Evolutionary conservation across 2,797 vertebrate genomes (phyloP).

Genomic region (Gouania willdenowi): DNA sequence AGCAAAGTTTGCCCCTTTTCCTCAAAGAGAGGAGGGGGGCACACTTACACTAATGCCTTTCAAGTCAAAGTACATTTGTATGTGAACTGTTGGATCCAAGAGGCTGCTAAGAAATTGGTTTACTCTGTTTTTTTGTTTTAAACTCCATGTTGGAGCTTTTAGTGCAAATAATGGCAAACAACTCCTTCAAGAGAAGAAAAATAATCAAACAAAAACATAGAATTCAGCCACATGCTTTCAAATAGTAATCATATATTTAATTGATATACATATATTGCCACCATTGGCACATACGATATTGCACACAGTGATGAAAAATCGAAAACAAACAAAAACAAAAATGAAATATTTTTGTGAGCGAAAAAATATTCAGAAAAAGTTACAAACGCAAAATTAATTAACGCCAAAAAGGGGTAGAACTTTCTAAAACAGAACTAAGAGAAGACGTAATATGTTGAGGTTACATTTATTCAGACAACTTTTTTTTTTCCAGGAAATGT

Average conservation of each 20-base stretch:
- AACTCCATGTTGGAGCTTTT: conserved; percentile 63
- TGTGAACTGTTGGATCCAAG: conserved; percentile 57
- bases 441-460: too few species aligned
- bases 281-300: conserved; percentile 85
- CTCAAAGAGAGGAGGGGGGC: conserved; percentile 59
- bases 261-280: conserved; percentile 85
- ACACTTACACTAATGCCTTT: conserved; percentile 59
- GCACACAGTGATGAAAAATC: conserved; percentile 85
- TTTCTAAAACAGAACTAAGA: conserved; percentile 37
- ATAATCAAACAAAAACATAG: conserved; percentile 81
- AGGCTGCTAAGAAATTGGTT: conserved; percentile 57
- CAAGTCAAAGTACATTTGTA: conserved; percentile 61
- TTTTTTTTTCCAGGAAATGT: too few species aligned
- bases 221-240: conserved; percentile 82
- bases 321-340: conserved; percentile 72
- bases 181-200: conserved; percentile 73
- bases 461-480: too few species aligned
- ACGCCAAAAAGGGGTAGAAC: conserved; percentile 72
- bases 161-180: conserved; percentile 78
- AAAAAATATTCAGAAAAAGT: conserved; percentile 76
- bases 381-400: conserved; percentile 80
- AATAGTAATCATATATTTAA: conserved; percentile 85
- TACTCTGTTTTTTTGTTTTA: conserved; percentile 50
- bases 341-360: conserved; percentile 68
- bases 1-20: conserved; percentile 23